Evolutionary conservation across 2,113 vertebrate species (phyloP).

Genomic region (Laterallus jamaicensis): DNA sequence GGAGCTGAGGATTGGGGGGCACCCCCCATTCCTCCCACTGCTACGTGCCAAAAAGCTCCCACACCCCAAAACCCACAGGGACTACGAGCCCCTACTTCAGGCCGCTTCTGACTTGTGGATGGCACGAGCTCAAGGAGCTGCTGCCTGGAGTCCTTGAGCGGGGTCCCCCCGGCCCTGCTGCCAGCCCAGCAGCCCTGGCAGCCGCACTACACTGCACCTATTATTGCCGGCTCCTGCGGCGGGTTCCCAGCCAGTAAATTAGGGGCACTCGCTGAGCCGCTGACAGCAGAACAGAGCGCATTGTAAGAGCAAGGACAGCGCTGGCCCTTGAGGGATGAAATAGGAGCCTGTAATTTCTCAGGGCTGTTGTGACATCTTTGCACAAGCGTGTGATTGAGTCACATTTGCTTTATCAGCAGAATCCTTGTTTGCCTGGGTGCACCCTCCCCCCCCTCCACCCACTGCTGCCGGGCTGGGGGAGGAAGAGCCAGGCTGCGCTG

Average conservation of each 20-base stretch:
- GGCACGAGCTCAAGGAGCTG: background rate
- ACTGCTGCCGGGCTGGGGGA: background rate
- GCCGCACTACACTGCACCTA: background rate
- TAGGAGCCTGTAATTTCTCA: conserved; percentile 71
- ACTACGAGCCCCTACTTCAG: accelerated
- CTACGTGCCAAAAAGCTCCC: background rate
- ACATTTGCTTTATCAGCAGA: conserved; percentile 72
- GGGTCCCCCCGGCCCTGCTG: background rate
- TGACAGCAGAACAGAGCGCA: conserved; percentile 60
- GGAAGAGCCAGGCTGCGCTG: background rate
- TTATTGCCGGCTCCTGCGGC: background rate
- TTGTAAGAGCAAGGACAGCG: conserved; percentile 47
- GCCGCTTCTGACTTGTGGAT: accelerated
- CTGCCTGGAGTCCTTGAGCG: background rate
- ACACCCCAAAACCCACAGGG: accelerated
- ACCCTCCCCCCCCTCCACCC: background rate
- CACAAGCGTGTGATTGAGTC: conserved; percentile 73
- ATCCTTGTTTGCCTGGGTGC: conserved; percentile 65
- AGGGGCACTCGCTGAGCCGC: conserved; percentile 20
- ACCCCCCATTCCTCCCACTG: background rate
- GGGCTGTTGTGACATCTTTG: conserved; percentile 74
- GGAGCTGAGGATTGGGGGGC: accelerated
- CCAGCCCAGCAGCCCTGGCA: background rate
- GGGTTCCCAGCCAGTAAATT: conserved; percentile 69
- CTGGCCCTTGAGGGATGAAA: conserved; percentile 66